Base-by-base conservation (phyloP, 2,888 invertebrate genomes). In the Oscheius sp. region DNA sequence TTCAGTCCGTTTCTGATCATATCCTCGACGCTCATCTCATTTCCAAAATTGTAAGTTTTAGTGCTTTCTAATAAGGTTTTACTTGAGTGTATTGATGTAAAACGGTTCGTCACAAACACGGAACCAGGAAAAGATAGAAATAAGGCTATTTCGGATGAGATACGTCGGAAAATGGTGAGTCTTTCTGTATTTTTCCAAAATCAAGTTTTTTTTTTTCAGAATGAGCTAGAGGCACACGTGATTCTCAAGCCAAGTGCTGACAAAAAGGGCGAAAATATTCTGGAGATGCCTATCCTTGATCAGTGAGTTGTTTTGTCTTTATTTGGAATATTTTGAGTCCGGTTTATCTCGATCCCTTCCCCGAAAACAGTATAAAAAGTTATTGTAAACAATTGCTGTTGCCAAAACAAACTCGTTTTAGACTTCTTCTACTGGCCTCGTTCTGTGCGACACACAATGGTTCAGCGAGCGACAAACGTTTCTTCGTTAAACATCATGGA, bases 401-500 rank as follows among this genome's bases (percentile, higher is more conserved):
- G 21, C 21, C 21, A 21, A 21, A 21, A 21, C 21, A 21, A 21
- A 21, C 21, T 21, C 21, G 21, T 21, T 60, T 59, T 48, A 72
- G 71, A 60, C 51, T 72, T 11, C 37, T 72, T 29, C 60, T 72
- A 4, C 32, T 72, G 9, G 29, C 71, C 7, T 47, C 71, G 7
- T 72, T 37, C 35, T 72, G 71, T 59, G 71, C 71, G 10, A 72
- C 59, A 29, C 71, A 72, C 48, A 72, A 72, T 48, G 48, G 47
- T 29, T 48, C 51, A 21, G 37, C 71, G 1, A 50, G 60, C 9
- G 71, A 72, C 35, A 72, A 72, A 50, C 50, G 71, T 11, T 72
- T 50, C 51, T 72, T 72, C 37, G 71, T 62, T 10, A 72, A 72
- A 51, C 71, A 72, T 48, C 71, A 72, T 48, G 71, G 71, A 7